Evolutionary conservation across 2,888 invertebrate genomes (phyloP), one percentile per base, ranked within the genome.

Genomic region (Empis livida): DNA sequence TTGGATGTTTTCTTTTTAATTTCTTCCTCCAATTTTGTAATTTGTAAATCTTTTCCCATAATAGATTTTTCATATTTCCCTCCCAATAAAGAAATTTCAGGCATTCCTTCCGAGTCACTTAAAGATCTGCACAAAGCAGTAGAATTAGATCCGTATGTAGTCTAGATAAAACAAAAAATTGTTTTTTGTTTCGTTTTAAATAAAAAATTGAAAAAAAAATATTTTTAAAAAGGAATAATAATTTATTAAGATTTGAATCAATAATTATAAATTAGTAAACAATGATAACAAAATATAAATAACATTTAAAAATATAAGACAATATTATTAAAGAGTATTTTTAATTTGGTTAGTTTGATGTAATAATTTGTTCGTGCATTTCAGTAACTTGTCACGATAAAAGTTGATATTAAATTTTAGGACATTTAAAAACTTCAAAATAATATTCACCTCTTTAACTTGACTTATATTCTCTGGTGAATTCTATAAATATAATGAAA

Each of bases 31-130:
- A 78, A 63, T 56, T 73, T 72, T 53, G 69, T 71, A 48, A 78
- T 78, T 48, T 72, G 71, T 52, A 70, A 67, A 55, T 76, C 73
- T 61, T 77, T 76, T 52, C 74, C 73, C 6, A 50, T 51, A 13
- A 65, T 52, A 10, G 61, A 45, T 35, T 61, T 67, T 65, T 72
- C 54, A 71, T 61, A 59, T 73, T 71, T 62, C 70, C 70, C 27
- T 38, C 53, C 49, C 15, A 52, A 27, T 46, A 45, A 43, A 14
- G 44, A 27, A 2, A 47, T 47, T 37, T 51, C 53, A 2, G 52
- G 46, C 30, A 53, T 38, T 41, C 52, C 51, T 37, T 65, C 67
- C 1, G 58, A 56, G 43, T 64, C 66, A 44, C 62, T 64, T 8
- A 61, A 47, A 3, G 63, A 62, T 41, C 55, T 59, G 44, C 55